Percentiles rank a stretch among this genome's conserved stretches.
phyloP scores from a whole-genome alignment of 2,888 invertebrate species.

The Himalopsyche tibetana region DNA sequence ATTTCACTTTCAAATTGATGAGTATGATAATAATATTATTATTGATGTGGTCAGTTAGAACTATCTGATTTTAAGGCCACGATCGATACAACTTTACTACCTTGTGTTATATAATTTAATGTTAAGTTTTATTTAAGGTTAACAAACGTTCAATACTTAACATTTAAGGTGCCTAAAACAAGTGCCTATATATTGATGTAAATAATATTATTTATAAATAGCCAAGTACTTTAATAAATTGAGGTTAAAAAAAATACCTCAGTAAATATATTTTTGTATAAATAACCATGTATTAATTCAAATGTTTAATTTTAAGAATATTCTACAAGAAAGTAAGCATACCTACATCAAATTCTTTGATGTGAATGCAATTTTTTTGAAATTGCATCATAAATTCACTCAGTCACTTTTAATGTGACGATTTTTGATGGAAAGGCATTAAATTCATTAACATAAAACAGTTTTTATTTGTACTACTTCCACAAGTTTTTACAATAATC shows the following conservation, averaged over 20 bases:
- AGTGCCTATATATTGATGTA: constrained; percentile 59
- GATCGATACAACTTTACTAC: constrained; percentile 24
- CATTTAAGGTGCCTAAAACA: constrained; percentile 59
- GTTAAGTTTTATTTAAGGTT: constrained; percentile 4
- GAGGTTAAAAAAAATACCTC: constrained; percentile 28
- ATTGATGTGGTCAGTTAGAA: background rate
- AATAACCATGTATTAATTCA: background rate
- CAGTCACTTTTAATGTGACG: too few species aligned
- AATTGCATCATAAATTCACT: too few species aligned
- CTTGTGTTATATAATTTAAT: constrained; percentile 12
- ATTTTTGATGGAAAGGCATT: too few species aligned
- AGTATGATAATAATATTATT: background rate
- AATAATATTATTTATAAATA: constrained; percentile 51
- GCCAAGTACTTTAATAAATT: constrained; percentile 34
- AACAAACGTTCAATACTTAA: constrained; percentile 31
- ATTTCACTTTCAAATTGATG: too few species aligned
- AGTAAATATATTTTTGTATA: constrained; percentile 42
- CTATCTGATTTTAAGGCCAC: constrained; percentile 14
- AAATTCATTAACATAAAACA: too few species aligned
- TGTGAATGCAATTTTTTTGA: too few species aligned
- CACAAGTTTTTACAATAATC: too few species aligned
- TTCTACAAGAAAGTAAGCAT: background rate
- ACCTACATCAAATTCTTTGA: background rate
- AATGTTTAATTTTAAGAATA: background rate
- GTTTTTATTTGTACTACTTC: too few species aligned